A percentile compares a stretch with the other conserved stretches of the same genome.
Evolutionary conservation across 2,888 invertebrate species (phyloP).

Genomic region (Rhamnusium bicolor): DNA sequence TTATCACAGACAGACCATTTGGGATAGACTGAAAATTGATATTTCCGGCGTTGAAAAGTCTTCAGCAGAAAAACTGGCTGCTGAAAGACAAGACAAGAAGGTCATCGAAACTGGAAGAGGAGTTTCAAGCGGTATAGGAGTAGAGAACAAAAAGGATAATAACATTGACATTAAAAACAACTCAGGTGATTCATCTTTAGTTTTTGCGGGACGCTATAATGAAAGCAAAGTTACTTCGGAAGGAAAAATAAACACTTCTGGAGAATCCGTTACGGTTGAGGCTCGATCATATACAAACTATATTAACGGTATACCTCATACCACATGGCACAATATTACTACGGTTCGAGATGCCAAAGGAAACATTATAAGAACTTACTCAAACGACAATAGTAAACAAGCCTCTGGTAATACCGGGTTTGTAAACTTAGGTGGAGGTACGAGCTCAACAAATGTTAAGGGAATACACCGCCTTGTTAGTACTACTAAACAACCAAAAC

Average conservation of each 20-base stretch:
- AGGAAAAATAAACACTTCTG: conserved; percentile 40
- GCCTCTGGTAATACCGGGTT: no score
- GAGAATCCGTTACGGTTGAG: conserved; percentile 40
- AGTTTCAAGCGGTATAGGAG: conserved; percentile 45
- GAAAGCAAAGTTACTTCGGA: conserved; percentile 25
- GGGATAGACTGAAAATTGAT: conserved; percentile 64
- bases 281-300: conserved; percentile 29
- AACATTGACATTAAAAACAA: conserved; percentile 33
- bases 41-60: conserved; percentile 41
- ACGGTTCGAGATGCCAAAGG: conserved; percentile 57
- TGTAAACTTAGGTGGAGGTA: no score
- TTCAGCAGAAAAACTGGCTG: conserved; percentile 30
- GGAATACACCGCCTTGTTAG: neutral
- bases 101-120: conserved; percentile 63
- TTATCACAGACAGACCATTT: conserved; percentile 65
- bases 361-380: conserved; percentile 55
- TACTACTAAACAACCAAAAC: no score
- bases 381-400: no score
- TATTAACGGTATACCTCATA: conserved; percentile 51
- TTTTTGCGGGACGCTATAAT: conserved; percentile 48
- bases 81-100: conserved; percentile 13
- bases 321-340: conserved; percentile 56
- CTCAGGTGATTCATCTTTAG: conserved; percentile 46
- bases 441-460: no score
- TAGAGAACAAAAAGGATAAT: conserved; percentile 36